Conservation (phyloP, 2,113 vertebrate species). For the Falcunculus frontatus region DNA sequence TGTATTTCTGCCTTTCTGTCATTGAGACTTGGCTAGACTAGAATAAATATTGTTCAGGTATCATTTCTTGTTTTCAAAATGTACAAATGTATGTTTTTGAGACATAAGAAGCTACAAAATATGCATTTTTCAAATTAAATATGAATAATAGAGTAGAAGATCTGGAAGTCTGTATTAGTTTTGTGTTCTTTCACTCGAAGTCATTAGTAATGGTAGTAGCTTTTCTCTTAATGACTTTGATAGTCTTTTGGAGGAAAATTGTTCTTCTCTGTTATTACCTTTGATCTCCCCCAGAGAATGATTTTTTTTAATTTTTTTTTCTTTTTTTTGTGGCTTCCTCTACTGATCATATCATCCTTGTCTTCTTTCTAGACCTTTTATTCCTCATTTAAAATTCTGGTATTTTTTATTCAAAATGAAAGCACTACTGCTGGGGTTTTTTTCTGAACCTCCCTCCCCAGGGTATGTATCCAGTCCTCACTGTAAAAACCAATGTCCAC, state of each 20-base stretch:
- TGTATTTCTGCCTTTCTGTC: neutral
- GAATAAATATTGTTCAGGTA: neutral
- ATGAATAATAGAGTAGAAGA: neutral
- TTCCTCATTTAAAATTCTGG: neutral
- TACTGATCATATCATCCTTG: neutral
- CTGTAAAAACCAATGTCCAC: neutral
- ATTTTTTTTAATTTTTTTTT: too few species aligned
- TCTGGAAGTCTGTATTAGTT: neutral
- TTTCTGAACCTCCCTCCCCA: neutral
- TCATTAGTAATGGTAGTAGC: neutral
- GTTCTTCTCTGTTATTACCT: neutral
- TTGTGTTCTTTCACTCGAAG: neutral
- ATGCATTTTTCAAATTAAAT: neutral
- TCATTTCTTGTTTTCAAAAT: neutral
- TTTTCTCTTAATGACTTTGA: neutral
- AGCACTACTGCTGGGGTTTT: accelerated
- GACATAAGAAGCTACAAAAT: neutral
- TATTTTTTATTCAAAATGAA: neutral
- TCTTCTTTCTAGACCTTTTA: neutral
- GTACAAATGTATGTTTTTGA: neutral
- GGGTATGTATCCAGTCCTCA: neutral
- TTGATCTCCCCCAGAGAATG: neutral
- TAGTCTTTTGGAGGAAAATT: neutral
- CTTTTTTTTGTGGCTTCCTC: neutral
- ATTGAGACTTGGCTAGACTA: neutral